Evolutionary conservation across 2,888 invertebrate genomes (phyloP), one percentile per base, ranked within the genome.

Genomic region (Noctua fimbriata): DNA sequence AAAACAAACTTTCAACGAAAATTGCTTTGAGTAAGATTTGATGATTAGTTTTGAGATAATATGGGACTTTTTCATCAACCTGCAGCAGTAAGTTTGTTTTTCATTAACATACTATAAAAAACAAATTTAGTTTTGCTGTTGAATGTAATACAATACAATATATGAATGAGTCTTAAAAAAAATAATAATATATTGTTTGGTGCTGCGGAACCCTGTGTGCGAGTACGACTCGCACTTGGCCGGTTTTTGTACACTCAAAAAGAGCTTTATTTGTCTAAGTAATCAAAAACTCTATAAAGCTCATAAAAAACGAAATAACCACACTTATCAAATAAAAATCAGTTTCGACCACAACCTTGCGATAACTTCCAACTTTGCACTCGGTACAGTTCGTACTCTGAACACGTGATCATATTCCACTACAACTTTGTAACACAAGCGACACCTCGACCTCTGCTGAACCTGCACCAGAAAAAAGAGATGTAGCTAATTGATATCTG

Each of bases 371-470:
- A 76, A 32, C 5, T n/a, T 36, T n/a, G 63, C 18, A 36, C 44
- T 7, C 21, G 69, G 16, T 49, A 47, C 41, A 41, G n/a, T 63
- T 49, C 16, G n/a, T 16, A 65, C 18, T 58, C 9, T 32, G 32
- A 41, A n/a, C 5, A 2, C 55, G 41, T 32, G 49, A 84, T 69
- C 66, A 79, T 67, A 60, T 84, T 79, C 28, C 66, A 36, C 24
- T 7, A 41, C 18, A 65, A 63, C 47, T 71, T 66, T 55, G 60
- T 70, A 47, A 72, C 75, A 72, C 18, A 44, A 55, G 67, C 32
- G 18, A 32, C 63, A 69, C 55, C 71, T 70, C 52, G 65, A 81
- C 66, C 63, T 76, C 47, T 32, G 24, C 49, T 55, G 73, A 82
- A 41, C 41, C 58, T n/a, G n/a, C 49, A 71, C n/a, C 49, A 32